These are phyloP conservation scores for Enteromius trimaculatus DNA, from an alignment of 2,797 vertebrate genomes.

Conservation along the genomic window DNA sequence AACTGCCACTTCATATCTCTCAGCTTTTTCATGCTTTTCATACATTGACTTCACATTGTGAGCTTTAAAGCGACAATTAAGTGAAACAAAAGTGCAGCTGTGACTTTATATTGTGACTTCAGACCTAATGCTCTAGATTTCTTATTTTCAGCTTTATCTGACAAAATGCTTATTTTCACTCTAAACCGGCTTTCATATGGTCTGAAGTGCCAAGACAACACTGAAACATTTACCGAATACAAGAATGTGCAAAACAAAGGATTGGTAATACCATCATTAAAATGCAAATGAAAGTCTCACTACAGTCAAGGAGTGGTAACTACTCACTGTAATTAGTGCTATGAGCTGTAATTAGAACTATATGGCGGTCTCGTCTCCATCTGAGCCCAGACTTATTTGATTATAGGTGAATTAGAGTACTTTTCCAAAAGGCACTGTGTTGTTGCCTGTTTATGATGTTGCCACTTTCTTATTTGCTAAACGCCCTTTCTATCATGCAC, in stretches of 20 bases:
- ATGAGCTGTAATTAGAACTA: slow-evolving; percentile 29
- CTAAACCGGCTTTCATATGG: neutral
- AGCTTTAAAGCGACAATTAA: neutral
- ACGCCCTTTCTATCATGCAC: slow-evolving; percentile 13
- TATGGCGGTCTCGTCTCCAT: neutral
- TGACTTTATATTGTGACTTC: neutral
- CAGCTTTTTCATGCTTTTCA: neutral
- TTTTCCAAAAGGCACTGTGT: slow-evolving; percentile 3
- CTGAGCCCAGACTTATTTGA: slow-evolving; percentile 21
- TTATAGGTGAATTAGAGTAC: slow-evolving; percentile 17
- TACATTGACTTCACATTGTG: neutral
- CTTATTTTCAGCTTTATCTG: neutral
- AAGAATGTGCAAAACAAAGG: neutral
- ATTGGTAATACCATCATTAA: neutral
- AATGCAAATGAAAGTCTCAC: slow-evolving; percentile 7
- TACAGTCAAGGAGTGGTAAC: slow-evolving; percentile 4
- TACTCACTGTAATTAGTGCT: slow-evolving; percentile 23
- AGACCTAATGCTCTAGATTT: neutral
- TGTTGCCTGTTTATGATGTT: slow-evolving; percentile 5
- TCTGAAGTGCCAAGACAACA: neutral
- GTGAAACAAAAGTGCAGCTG: neutral
- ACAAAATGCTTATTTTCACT: neutral
- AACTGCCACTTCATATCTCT: neutral
- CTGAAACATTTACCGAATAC: too few species aligned
- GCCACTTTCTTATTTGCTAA: slow-evolving; percentile 12